phyloP scores from a whole-genome alignment of 2,797 vertebrate genomes.

The Hippocampus kuda region DNA sequence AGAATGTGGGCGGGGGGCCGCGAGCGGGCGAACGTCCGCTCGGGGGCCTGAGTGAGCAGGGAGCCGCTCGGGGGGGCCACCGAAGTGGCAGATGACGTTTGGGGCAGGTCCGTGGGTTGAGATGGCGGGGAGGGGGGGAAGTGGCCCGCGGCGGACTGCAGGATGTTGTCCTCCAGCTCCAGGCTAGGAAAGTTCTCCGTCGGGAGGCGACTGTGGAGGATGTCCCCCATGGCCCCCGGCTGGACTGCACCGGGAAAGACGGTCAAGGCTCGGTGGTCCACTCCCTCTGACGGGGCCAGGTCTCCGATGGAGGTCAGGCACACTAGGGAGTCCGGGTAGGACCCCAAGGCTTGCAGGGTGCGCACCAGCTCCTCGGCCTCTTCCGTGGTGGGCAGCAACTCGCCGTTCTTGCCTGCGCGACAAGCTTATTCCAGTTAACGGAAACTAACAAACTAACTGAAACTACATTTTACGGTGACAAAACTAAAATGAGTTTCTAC shows the following conservation, averaged over 20 bases:
- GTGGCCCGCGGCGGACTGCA: slow-evolving; percentile 82
- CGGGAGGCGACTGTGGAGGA: slow-evolving; percentile 84
- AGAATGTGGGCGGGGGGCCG: slow-evolving; percentile 76
- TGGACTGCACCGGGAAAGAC: slow-evolving; percentile 82
- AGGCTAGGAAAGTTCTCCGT: slow-evolving; percentile 87
- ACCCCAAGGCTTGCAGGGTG: slow-evolving; percentile 92
- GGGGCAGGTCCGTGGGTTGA: slow-evolving; percentile 67
- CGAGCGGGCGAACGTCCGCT: slow-evolving; percentile 85
- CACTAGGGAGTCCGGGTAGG: slow-evolving; percentile 82
- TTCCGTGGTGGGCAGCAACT: slow-evolving; percentile 93
- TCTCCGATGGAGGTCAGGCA: slow-evolving; percentile 95
- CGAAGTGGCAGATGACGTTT: slow-evolving; percentile 33
- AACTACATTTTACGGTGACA: too few relatives aligned
- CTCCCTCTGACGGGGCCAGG: slow-evolving; percentile 80
- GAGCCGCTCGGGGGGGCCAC: slow-evolving; percentile 50
- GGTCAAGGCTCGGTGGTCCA: slow-evolving; percentile 82
- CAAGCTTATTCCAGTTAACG: slow-evolving; percentile 3
- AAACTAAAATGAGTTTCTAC: too few relatives aligned
- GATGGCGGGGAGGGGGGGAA: slow-evolving; percentile 79
- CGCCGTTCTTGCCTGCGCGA: slow-evolving; percentile 88
- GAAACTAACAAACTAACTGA: slow-evolving; percentile 17
- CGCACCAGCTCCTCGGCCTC: slow-evolving; percentile 97
- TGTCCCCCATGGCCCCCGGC: slow-evolving; percentile 82
- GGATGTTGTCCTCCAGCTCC: slow-evolving; percentile 93
- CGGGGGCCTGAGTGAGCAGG: slow-evolving; percentile 79